A percentile compares a stretch with the other conserved stretches of the same genome.
Evolutionary conservation across 2,888 invertebrate genomes (phyloP).

Genomic region (Dryadula phaetusa): DNA sequence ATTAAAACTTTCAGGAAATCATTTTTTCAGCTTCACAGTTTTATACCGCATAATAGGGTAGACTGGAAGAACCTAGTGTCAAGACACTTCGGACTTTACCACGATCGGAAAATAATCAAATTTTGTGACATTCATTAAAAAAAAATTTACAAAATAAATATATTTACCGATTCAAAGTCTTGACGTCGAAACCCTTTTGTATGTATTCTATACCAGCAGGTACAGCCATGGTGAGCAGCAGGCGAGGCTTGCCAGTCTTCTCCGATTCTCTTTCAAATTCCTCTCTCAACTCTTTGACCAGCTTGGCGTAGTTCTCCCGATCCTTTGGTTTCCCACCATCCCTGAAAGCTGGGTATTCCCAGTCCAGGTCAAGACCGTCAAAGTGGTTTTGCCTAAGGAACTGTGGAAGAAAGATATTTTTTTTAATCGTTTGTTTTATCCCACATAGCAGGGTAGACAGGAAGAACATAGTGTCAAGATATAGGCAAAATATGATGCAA

Average conservation of each 20-base stretch:
- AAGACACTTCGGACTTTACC: no score
- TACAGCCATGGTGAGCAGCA: slow-evolving; percentile 96
- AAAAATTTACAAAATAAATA: no score
- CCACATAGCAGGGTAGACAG: no score
- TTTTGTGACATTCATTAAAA: no score
- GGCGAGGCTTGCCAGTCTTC: slow-evolving; percentile 90
- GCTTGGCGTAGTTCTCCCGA: slow-evolving; percentile 93
- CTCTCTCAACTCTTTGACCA: slow-evolving; percentile 94
- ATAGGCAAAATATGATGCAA: no score
- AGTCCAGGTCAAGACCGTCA: slow-evolving; percentile 96
- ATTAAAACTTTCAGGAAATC: no score
- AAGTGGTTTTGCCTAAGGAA: slow-evolving; percentile 96
- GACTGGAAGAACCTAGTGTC: no score
- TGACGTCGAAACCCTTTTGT: slow-evolving; percentile 96
- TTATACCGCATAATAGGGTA: no score
- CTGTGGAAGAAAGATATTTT: slow-evolving; percentile 49
- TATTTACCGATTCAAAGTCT: slow-evolving; percentile 90
- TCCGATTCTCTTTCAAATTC: slow-evolving; percentile 94
- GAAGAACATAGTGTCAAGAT: no score
- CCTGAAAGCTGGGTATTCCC: slow-evolving; percentile 94
- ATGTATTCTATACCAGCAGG: slow-evolving; percentile 97
- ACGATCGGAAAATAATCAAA: no score
- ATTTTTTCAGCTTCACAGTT: no score
- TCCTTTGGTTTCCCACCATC: slow-evolving; percentile 93
- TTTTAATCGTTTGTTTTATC: no score